Evolutionary conservation across 35 echinoderm and acorn worm species (phyloP).

Genomic region (Ptychodera flava): DNA sequence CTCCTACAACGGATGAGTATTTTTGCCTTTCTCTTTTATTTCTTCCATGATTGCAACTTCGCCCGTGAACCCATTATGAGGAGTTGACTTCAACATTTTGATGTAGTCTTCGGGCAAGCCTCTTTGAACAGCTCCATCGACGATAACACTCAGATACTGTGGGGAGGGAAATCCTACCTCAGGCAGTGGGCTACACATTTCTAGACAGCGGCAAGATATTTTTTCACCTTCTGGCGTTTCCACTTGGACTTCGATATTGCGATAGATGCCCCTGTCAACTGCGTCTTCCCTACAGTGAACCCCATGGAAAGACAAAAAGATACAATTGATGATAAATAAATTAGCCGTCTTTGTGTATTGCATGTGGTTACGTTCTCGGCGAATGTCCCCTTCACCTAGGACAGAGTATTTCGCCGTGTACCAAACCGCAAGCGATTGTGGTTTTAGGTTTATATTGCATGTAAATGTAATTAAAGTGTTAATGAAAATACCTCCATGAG

Average conservation of each 20-base stretch:
- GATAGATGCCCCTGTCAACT: not conserved
- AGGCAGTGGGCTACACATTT: not conserved
- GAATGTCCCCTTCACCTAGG: not conserved
- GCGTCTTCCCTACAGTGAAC: not conserved
- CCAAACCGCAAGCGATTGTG: no score
- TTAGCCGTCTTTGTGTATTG: not conserved
- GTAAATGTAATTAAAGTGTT: not conserved
- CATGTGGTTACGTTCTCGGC: not conserved
- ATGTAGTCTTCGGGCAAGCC: slow-evolving; percentile 28
- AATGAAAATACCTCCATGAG: not conserved
- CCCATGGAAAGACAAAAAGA: not conserved
- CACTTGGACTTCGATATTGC: not conserved
- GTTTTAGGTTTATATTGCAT: not conserved
- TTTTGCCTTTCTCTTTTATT: no score
- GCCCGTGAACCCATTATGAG: slow-evolving; percentile 39
- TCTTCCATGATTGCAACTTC: slow-evolving; percentile 19
- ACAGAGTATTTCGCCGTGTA: no score
- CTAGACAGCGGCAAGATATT: not conserved
- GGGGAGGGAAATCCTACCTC: slow-evolving; percentile 26
- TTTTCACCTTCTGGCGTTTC: not conserved
- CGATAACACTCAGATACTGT: slow-evolving; percentile 35
- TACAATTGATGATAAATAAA: not conserved
- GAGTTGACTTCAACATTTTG: not conserved
- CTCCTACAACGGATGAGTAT: no score
- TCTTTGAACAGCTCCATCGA: slow-evolving; percentile 29